Conservation (phyloP, 2,797 vertebrate species). For the Sylvilagus floridanus region DNA sequence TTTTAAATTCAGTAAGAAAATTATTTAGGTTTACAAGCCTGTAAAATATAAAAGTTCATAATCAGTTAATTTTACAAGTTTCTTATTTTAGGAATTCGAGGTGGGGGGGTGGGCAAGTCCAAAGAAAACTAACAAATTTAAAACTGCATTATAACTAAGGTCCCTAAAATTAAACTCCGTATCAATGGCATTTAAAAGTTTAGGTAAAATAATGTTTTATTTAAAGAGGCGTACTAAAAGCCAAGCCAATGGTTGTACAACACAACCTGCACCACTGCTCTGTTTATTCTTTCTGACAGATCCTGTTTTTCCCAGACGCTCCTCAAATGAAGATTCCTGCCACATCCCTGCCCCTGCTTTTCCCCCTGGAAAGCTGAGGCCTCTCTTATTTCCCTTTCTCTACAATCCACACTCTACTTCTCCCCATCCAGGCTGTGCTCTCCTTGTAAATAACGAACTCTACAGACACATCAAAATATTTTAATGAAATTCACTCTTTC, state of each 20-base stretch:
- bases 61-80: constrained; percentile 50
- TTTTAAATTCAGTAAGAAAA: constrained; percentile 51
- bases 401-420: constrained; percentile 54
- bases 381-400: constrained; percentile 46
- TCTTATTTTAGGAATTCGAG: background rate
- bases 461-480: constrained; percentile 17
- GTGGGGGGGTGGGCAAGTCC: background rate
- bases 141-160: constrained; percentile 41
- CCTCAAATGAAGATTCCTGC: constrained; percentile 62
- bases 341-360: constrained; percentile 37
- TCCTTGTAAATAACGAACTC: background rate
- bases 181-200: constrained; percentile 31
- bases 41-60: constrained; percentile 46
- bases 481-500: constrained; percentile 16
- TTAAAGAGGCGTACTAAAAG: constrained; percentile 42
- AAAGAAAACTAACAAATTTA: constrained; percentile 57
- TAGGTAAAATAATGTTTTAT: constrained; percentile 46
- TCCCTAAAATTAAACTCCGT: constrained; percentile 64
- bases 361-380: constrained; percentile 36
- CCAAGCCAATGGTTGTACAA: background rate
- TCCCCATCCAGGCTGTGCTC: constrained; percentile 35
- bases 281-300: constrained; percentile 53
- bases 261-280: background rate
- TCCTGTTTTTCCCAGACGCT: constrained; percentile 64
- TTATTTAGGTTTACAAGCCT: background rate